Conservation (phyloP, 1,140 invertebrate species). For the Caenorhabditis tropicalis region DNA sequence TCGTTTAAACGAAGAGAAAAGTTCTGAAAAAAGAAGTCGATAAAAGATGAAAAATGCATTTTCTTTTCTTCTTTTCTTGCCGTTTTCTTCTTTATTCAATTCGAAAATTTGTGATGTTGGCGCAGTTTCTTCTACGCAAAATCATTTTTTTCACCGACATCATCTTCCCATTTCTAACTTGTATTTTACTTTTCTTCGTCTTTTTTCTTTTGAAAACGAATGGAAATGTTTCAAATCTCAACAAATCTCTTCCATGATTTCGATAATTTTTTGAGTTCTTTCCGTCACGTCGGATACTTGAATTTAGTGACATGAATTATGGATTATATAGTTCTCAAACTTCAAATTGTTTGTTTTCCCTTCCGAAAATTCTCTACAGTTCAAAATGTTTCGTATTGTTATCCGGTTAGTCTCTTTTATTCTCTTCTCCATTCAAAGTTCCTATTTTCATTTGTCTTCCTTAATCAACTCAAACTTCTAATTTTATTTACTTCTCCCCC, state of each 20-base stretch:
- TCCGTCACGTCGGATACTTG: too few species aligned
- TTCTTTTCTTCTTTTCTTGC: background rate
- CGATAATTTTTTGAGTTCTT: too few species aligned
- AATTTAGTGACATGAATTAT: too few species aligned
- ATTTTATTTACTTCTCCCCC: background rate
- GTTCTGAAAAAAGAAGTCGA: background rate
- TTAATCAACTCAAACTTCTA: background rate
- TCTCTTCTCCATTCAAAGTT: too few species aligned
- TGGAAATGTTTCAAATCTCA: background rate
- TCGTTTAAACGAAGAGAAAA: background rate
- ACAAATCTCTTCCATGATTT: too few species aligned
- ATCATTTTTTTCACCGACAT: background rate
- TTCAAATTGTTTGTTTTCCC: too few species aligned
- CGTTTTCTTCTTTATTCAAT: background rate
- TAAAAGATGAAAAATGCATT: background rate
- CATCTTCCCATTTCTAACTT: background rate
- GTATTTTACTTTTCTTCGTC: background rate
- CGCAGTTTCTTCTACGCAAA: background rate
- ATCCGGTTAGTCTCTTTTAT: too few species aligned
- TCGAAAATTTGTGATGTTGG: background rate
- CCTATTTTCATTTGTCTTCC: background rate
- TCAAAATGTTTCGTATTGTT: too few species aligned
- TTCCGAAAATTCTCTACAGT: too few species aligned
- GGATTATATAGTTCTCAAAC: too few species aligned
- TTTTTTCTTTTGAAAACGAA: background rate